Base-by-base conservation (phyloP, 2,888 invertebrate genomes). In the Cheilosia pagana region DNA sequence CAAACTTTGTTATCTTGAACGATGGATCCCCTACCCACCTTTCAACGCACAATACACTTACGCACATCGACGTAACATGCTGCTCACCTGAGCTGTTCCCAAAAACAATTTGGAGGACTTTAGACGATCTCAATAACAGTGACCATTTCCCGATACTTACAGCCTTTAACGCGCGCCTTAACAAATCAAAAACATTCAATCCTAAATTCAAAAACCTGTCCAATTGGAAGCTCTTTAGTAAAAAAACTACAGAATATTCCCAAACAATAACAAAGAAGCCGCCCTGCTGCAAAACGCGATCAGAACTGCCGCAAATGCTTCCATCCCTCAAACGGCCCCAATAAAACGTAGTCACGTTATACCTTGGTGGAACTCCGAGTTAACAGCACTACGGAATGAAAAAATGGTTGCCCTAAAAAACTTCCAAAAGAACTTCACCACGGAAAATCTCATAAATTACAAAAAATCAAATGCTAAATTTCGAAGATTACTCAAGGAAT, bases 81-180 rank as follows among this genome's bases (percentile, higher is more conserved):
- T 68, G 75, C 23, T 75, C 75, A 28, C 70, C 74, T 8, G 31
- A 45, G 14, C 19, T 81, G 21, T 7, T 25, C 12, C 60, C 68
- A 45, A 62, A 21, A 41, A 52, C 39, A 7, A 43, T 48, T 7
- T 81, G 70, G 75, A 52, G 50, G 39, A 59, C 31, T 12, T 16
- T 63, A 23, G 31, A 31, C 10, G 81, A 81, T 28, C 41, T 74
- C 2, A 50, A 62, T 19, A 79, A 67, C 5, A 79, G 79, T 10
- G 72, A 67, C 45, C 67, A 79, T 28, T 81, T 81, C 52, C 55
- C 57, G 2, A 75, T 81, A 2, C 39, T 65, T 10, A 52, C 23
- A 6, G 1, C 50, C 5, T 28, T 35, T 7, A 23, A 23, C n/a
- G 14, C 28, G 0, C 14, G 31, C 12, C 10, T 28, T 8, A n/a